Conservation (phyloP, 1,140 invertebrate species). For the Drosophila novamexicana region DNA sequence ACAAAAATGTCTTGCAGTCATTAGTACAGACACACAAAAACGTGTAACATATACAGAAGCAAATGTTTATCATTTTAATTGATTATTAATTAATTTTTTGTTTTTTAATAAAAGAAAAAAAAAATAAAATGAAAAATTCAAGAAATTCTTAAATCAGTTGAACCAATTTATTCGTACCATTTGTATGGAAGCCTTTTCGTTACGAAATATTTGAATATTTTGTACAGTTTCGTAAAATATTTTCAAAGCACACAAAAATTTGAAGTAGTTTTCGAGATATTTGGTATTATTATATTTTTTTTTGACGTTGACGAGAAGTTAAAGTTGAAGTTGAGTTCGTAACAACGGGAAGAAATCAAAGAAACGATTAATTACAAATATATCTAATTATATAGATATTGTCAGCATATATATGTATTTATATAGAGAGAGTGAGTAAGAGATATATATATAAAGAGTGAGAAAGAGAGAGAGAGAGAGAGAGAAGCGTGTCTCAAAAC, state of each 20-base stretch:
- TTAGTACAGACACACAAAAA: conserved; percentile 56
- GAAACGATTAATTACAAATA: conserved; percentile 79
- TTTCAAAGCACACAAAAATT: conserved; percentile 60
- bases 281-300: conserved; percentile 10
- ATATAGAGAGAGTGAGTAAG: conserved; percentile 35
- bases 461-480: conserved; percentile 12
- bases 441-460: not conserved
- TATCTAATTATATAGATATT: conserved; percentile 62
- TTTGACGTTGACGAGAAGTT: conserved; percentile 65
- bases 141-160: conserved; percentile 59
- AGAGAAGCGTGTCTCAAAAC: conserved; percentile 59
- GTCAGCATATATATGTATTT: conserved; percentile 46
- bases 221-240: conserved; percentile 30
- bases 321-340: conserved; percentile 70
- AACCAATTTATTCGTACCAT: conserved; percentile 83
- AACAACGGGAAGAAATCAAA: conserved; percentile 79
- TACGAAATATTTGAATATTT: conserved; percentile 54
- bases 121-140: conserved; percentile 43
- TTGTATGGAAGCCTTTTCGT: conserved; percentile 81
- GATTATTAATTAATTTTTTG: conserved; percentile 32
- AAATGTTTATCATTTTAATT: conserved; percentile 17
- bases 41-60: conserved; percentile 62
- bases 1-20: conserved; percentile 47
- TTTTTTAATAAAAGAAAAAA: conserved; percentile 20
- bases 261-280: conserved; percentile 56